Conservation (phyloP, 2,113 vertebrate species). For the Maccullochella peelii region DNA sequence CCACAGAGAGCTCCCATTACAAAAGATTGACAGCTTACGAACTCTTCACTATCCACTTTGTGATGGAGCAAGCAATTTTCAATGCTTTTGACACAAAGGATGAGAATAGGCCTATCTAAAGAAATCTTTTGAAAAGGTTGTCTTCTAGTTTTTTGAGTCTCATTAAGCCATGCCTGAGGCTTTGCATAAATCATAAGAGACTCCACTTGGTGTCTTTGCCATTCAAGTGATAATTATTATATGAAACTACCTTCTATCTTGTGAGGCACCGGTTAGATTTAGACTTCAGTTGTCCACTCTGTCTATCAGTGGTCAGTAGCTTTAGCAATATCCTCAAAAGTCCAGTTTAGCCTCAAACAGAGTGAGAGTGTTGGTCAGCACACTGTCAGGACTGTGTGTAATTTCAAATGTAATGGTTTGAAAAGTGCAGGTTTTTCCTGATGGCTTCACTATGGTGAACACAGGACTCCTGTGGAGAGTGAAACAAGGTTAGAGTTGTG, state of each 20-base stretch:
- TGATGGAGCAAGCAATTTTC: constrained; percentile 41
- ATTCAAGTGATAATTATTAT: constrained; percentile 38
- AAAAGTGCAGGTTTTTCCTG: constrained; percentile 40
- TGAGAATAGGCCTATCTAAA: constrained; percentile 50
- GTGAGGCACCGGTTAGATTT: constrained; percentile 10
- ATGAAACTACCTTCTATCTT: constrained; percentile 10
- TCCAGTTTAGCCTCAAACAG: constrained; percentile 35
- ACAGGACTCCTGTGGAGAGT: constrained; percentile 32
- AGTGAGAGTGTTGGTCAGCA: neutral
- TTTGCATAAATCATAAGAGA: constrained; percentile 46
- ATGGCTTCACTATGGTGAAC: constrained; percentile 29
- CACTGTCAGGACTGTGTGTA: constrained; percentile 11
- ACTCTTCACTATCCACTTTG: constrained; percentile 49
- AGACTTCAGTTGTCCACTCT: neutral
- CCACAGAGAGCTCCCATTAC: constrained; percentile 29
- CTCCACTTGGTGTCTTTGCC: constrained; percentile 14
- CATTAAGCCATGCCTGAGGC: constrained; percentile 35
- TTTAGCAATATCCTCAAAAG: constrained; percentile 8
- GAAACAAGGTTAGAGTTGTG: constrained; percentile 50
- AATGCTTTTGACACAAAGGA: constrained; percentile 40
- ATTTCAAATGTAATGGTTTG: constrained; percentile 43
- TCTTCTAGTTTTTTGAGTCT: constrained; percentile 39
- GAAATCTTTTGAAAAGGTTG: constrained; percentile 49
- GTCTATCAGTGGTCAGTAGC: constrained; percentile 5
- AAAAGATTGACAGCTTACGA: constrained; percentile 30